Conservation (phyloP, 2,888 invertebrate genomes). For the Rhagium mordax region DNA sequence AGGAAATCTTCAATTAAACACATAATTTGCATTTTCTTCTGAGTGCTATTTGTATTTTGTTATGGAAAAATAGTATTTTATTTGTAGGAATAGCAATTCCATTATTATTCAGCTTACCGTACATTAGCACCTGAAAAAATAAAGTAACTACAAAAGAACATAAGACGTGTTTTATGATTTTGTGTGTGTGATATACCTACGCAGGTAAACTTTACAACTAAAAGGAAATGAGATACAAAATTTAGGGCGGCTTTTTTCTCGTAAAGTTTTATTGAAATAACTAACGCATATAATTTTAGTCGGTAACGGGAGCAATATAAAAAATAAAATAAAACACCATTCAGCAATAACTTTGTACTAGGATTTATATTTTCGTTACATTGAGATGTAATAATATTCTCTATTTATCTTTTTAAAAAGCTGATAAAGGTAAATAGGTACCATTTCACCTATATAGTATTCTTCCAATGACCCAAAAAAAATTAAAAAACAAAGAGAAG, state of each 20-base stretch:
- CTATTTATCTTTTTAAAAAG: too few relatives aligned
- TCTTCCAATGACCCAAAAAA: too few relatives aligned
- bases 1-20: too few relatives aligned
- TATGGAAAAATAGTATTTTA: too few relatives aligned
- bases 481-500: too few relatives aligned
- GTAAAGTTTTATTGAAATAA: constrained; percentile 40
- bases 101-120: background rate
- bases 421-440: too few relatives aligned
- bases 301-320: background rate
- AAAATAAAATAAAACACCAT: background rate
- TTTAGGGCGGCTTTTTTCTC: constrained; percentile 50
- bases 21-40: too few relatives aligned
- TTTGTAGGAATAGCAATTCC: too few relatives aligned
- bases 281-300: background rate
- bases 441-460: too few relatives aligned
- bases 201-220: constrained; percentile 49
- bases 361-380: background rate
- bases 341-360: background rate
- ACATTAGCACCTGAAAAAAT: background rate
- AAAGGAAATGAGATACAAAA: constrained; percentile 49
- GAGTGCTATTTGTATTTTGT: too few relatives aligned
- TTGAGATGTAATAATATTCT: too few relatives aligned
- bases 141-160: constrained; percentile 12
- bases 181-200: constrained; percentile 15
- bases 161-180: constrained; percentile 9